Base-by-base conservation (phyloP, 2,113 vertebrate genomes). In the Cathartes aura region DNA sequence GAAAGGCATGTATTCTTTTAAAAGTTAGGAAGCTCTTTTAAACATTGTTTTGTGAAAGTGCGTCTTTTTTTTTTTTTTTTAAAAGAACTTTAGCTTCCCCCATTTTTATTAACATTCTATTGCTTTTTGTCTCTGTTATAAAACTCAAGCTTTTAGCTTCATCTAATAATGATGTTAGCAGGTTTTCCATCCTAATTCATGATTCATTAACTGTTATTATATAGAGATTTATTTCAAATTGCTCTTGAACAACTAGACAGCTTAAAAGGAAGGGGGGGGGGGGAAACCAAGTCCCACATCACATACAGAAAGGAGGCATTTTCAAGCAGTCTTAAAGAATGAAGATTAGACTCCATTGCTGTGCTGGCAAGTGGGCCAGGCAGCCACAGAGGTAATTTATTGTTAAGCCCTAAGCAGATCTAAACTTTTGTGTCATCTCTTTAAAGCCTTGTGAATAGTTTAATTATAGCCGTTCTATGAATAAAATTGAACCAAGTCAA, bases 381-480 rank as follows among this genome's bases (percentile, higher is more conserved):
- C 64, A 96, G 66, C 34, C 71, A 78, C 38, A 58, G 18, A 93
- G 36, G 36, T 58, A 92, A 90, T 95, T 76, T 86, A 94, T 81
- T 72, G 64, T 40, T 80, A 72, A 97, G 40, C 59, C 82, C 52
- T 74, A 79, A 94, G 82, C 83, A 95, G 68, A 84, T 76, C 40
- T 93, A 89, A 98, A 93, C 87, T 94, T 93, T 58, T 47, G 76
- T 81, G n/a, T 78, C 63, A 47, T 55, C 52, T 96, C 82, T 85
- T 82, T 90, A 97, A 97, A 97, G 52, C 68, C 78, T 93, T 78
- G 6, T 80, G 60, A 80, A 73, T 15, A 64, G 73, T 91, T 94
- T 82, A 96, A 94, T 97, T 96, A 84, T 18, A 92, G 83, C 53
- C 47, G 47, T 88, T 63, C 93, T 63, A n/a, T 70, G 79, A 88